These are phyloP conservation scores for Nycticryphes semicollaris DNA, from an alignment of 2,113 vertebrate genomes.

Conservation along the genomic window DNA sequence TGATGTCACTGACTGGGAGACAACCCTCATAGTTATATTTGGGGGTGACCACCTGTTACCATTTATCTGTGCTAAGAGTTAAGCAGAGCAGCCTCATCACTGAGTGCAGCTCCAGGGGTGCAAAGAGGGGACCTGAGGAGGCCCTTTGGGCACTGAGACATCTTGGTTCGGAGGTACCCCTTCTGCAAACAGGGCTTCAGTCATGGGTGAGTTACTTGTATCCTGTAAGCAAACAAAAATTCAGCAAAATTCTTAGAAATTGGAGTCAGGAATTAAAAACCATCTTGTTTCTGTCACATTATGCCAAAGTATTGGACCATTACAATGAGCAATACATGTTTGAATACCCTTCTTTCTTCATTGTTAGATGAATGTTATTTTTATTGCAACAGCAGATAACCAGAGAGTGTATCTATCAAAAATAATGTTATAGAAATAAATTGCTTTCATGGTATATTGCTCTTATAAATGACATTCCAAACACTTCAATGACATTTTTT, in stretches of 20 bases:
- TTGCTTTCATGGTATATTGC: background rate
- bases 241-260: background rate
- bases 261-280: background rate
- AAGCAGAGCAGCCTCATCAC: background rate
- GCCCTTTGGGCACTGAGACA: rapidly evolving
- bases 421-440: background rate
- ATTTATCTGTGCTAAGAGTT: background rate
- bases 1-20: background rate
- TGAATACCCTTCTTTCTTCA: background rate
- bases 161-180: too few species aligned
- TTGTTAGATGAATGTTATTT: background rate
- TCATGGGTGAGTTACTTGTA: rapidly evolving
- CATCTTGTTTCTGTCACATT: background rate
- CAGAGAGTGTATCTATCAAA: background rate
- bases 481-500: background rate
- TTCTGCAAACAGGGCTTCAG: background rate
- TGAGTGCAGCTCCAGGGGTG: background rate
- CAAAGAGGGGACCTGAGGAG: rapidly evolving
- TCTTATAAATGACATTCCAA: background rate
- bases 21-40: background rate
- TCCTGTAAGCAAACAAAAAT: too few species aligned
- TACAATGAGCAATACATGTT: background rate
- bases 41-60: background rate
- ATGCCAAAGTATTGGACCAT: background rate
- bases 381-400: background rate